Conservation (phyloP, 2,888 invertebrate species). For the Phania funesta region DNA sequence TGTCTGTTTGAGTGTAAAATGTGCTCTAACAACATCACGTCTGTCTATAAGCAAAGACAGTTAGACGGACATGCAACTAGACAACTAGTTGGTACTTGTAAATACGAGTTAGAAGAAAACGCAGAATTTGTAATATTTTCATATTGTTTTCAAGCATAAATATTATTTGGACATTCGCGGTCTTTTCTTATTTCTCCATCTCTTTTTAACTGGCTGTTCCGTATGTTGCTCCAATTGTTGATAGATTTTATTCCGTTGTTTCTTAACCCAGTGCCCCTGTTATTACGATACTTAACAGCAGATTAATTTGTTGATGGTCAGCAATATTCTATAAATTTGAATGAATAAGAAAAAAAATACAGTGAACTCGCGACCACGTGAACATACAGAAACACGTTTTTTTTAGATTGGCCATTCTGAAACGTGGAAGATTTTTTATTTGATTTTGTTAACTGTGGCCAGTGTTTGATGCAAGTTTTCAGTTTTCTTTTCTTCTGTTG, state of each 20-base stretch:
- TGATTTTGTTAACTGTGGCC: no score
- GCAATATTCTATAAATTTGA: conserved; percentile 51
- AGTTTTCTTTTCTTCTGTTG: no score
- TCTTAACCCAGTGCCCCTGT: conserved; percentile 66
- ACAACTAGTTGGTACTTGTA: conserved; percentile 38
- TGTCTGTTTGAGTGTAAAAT: not conserved
- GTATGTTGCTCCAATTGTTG: conserved; percentile 61
- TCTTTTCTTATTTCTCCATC: conserved; percentile 15
- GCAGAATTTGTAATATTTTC: conserved; percentile 29
- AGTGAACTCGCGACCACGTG: no score
- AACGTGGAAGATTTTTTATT: no score
- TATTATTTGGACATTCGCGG: conserved; percentile 40
- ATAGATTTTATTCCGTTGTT: conserved; percentile 63
- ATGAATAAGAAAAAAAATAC: no score
- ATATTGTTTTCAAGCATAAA: conserved; percentile 12
- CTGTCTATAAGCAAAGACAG: conserved; percentile 23
- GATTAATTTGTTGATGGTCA: conserved; percentile 46
- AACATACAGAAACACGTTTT: no score
- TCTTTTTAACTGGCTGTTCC: conserved; percentile 3
- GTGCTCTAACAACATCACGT: conserved; percentile 42
- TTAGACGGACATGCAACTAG: conserved; percentile 26
- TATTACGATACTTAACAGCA: conserved; percentile 52
- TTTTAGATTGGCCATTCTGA: no score
- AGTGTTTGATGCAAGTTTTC: no score
- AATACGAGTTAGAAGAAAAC: conserved; percentile 8